Evolutionary conservation across 1,140 invertebrate genomes (phyloP).

Genomic region (Heliconius hewitsoni): DNA sequence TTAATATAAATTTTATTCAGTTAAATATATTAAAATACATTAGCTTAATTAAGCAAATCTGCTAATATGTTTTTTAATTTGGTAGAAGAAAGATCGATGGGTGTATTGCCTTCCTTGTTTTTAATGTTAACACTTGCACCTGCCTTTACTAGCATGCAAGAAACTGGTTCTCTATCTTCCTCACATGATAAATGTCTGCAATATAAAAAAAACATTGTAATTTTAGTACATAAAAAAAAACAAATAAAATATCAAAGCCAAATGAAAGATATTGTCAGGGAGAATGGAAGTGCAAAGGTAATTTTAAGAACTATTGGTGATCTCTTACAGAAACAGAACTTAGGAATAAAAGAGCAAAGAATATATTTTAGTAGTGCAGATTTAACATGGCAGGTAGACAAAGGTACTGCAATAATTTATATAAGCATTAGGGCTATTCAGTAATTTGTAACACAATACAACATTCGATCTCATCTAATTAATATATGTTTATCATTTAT

Average conservation of each 20-base stretch:
- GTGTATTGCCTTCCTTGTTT: conserved; percentile 88
- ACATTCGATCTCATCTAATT: too few species aligned
- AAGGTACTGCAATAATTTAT: neutral
- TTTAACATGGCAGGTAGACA: too few species aligned
- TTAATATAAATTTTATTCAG: neutral
- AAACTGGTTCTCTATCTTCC: conserved; percentile 88
- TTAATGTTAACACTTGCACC: conserved; percentile 84
- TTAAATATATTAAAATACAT: neutral
- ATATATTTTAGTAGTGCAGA: too few species aligned
- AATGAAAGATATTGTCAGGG: too few species aligned
- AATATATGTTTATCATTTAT: too few species aligned
- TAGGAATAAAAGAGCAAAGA: too few species aligned
- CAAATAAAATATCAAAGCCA: neutral
- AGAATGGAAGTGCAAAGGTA: too few species aligned
- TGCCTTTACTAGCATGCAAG: conserved; percentile 85
- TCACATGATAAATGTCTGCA: conserved; percentile 91
- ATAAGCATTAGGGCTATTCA: neutral
- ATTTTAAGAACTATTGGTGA: too few species aligned
- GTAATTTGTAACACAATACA: neutral
- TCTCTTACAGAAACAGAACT: too few species aligned
- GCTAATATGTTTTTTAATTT: conserved; percentile 62
- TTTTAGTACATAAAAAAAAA: too few species aligned
- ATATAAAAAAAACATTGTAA: neutral
- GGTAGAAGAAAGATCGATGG: conserved; percentile 84
- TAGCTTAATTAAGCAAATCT: conserved; percentile 41